Evolutionary conservation across 2,888 invertebrate genomes (phyloP).

Genomic region (Eupithecia abbreviata): DNA sequence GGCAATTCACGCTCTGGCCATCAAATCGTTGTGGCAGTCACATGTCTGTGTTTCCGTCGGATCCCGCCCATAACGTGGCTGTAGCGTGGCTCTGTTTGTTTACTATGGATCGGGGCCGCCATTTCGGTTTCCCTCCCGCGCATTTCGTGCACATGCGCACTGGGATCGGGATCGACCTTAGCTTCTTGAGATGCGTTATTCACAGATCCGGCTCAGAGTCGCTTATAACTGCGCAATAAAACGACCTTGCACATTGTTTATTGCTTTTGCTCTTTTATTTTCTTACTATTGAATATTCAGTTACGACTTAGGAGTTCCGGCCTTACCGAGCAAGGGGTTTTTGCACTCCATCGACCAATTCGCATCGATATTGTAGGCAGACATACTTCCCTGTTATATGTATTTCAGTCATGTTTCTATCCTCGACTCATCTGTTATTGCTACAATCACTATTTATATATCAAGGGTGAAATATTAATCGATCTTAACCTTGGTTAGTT

Average conservation of each 20-base stretch:
- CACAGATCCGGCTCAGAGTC: constrained; percentile 29
- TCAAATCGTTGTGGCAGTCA: constrained; percentile 3
- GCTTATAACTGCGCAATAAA: constrained; percentile 34
- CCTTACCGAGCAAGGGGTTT: neutral
- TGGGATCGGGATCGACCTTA: constrained; percentile 38
- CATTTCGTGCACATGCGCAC: constrained; percentile 64
- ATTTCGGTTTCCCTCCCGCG: constrained; percentile 51
- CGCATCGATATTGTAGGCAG: neutral
- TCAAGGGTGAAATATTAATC: neutral
- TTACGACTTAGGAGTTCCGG: neutral
- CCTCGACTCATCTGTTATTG: neutral
- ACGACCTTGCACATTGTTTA: constrained; percentile 45
- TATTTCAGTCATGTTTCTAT: neutral
- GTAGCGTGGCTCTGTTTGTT: constrained; percentile 50
- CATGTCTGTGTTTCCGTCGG: constrained; percentile 14
- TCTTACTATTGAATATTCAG: constrained; percentile 8
- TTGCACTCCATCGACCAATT: neutral
- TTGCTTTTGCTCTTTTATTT: constrained; percentile 26
- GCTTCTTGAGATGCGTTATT: constrained; percentile 24
- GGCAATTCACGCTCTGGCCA: constrained; percentile 2
- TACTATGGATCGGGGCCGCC: constrained; percentile 50
- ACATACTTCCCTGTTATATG: neutral
- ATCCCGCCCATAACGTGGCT: constrained; percentile 24
- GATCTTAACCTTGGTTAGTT: neutral
- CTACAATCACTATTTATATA: neutral